phyloP scores from a whole-genome alignment of 2,113 vertebrate genomes.

The Clarias macrocephalus region DNA sequence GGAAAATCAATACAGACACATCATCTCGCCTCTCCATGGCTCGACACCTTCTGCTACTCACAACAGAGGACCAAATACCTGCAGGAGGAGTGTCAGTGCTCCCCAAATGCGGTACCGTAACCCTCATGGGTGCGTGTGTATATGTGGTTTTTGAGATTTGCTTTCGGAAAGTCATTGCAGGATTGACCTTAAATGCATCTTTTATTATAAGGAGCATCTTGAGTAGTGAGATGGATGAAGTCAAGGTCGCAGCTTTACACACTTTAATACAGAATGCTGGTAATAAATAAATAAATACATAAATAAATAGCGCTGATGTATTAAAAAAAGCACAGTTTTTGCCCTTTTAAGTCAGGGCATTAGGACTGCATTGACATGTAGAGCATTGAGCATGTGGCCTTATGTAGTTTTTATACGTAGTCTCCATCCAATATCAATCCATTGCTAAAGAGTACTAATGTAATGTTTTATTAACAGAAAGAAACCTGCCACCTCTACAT shows the following conservation, averaged over 20 bases:
- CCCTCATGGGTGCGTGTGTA: slow-evolving; percentile 6
- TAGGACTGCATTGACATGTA: background rate
- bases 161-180: background rate
- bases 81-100: slow-evolving; percentile 17
- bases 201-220: background rate
- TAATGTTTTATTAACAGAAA: background rate
- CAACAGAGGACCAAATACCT: slow-evolving; percentile 32
- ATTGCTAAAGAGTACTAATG: background rate
- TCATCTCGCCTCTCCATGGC: slow-evolving; percentile 5
- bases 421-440: background rate
- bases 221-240: background rate
- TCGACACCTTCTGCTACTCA: slow-evolving; percentile 40
- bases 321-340: background rate
- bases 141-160: slow-evolving; percentile 1
- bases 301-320: background rate
- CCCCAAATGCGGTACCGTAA: background rate
- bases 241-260: background rate
- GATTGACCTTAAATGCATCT: slow-evolving; percentile 19
- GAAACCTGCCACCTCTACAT: background rate
- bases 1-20: slow-evolving; percentile 44
- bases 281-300: background rate
- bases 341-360: background rate
- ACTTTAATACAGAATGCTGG: background rate
- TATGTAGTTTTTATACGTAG: background rate
- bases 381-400: background rate